Conservation (phyloP, 2,888 invertebrate species). For the Palloptera scutellata region DNA sequence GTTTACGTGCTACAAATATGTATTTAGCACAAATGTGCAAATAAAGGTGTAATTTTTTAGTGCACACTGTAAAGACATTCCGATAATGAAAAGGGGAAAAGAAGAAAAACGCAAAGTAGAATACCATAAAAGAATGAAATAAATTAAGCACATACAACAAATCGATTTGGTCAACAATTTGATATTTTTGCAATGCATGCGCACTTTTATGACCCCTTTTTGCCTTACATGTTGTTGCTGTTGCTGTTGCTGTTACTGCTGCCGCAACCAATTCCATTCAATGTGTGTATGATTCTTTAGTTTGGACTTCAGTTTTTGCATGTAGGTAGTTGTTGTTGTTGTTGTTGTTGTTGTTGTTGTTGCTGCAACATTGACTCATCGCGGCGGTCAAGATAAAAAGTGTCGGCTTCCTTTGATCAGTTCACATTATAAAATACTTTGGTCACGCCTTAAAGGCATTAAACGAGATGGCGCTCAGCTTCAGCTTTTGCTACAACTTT, state of each 20-base stretch:
- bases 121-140: conserved; percentile 2
- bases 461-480: conserved; percentile 65
- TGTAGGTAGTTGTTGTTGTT: conserved; percentile 7
- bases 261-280: background rate
- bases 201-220: conserved; percentile 31
- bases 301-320: background rate
- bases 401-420: conserved; percentile 64
- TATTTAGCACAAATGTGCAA: no score
- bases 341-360: conserved; percentile 19
- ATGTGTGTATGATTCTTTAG: background rate
- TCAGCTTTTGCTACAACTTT: conserved; percentile 35
- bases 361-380: conserved; percentile 45
- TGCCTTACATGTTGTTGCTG: conserved; percentile 21
- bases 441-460: conserved; percentile 65
- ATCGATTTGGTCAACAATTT: conserved; percentile 52
- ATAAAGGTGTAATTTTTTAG: no score
- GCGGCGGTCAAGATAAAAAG: conserved; percentile 61
- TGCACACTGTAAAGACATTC: no score
- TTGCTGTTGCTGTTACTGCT: conserved; percentile 14
- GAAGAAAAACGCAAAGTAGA: background rate
- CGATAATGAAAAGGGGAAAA: no score
- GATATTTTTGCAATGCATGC: conserved; percentile 46
- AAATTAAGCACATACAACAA: conserved; percentile 43
- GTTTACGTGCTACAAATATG: no score
- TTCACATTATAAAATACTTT: conserved; percentile 65